phyloP scores from a whole-genome alignment of 2,797 vertebrate species.

The Vireo griseus region DNA sequence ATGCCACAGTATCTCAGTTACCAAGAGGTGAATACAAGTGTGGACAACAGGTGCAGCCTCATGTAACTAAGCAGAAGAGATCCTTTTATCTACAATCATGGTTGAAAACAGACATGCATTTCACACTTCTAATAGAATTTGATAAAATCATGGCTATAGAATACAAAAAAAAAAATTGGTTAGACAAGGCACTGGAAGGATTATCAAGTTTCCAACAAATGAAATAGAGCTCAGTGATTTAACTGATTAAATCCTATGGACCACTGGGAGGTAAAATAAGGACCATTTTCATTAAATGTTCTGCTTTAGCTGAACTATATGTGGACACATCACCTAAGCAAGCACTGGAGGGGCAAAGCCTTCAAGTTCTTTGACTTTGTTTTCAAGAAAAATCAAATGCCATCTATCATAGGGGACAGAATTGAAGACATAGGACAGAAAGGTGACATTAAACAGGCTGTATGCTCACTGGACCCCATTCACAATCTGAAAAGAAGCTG shows the following conservation, averaged over 20 bases:
- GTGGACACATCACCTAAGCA: neutral
- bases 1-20: neutral
- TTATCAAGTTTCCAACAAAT: neutral
- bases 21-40: neutral
- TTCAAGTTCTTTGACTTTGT: neutral
- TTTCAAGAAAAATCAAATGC: slow-evolving; percentile 18
- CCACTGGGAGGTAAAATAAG: neutral
- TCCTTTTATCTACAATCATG: neutral
- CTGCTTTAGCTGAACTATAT: neutral
- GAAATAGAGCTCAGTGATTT: neutral
- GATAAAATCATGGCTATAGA: neutral
- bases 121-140: neutral
- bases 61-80: neutral
- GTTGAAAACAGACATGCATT: neutral
- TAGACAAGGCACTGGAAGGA: neutral
- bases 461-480: neutral
- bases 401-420: neutral
- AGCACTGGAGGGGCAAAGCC: neutral
- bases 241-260: neutral
- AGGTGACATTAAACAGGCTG: neutral
- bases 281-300: neutral
- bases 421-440: neutral
- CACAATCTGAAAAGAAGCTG: slow-evolving; percentile 4
- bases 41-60: neutral
- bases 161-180: neutral